These are phyloP conservation scores for Amphiduros pacificus DNA, from an alignment of 2,888 invertebrate species.

Conservation along the genomic window DNA sequence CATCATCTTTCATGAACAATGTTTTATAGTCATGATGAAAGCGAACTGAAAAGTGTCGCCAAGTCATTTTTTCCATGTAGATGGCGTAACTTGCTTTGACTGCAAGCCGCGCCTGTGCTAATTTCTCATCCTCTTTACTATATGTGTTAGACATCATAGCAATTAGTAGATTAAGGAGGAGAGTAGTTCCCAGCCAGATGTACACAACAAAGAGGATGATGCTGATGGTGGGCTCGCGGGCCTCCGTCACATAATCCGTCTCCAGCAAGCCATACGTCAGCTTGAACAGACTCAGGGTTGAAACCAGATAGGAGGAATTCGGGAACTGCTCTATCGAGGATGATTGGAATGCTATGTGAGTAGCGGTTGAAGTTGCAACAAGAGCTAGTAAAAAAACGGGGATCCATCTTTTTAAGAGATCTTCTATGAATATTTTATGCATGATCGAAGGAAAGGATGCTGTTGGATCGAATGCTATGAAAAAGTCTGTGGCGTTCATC, in stretches of 20 bases:
- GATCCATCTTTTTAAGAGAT: background rate
- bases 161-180: conserved; percentile 3
- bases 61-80: no score
- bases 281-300: background rate
- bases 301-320: background rate
- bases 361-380: background rate
- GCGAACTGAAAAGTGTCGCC: no score
- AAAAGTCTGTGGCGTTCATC: background rate
- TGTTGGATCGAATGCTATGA: background rate
- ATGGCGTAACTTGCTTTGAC: background rate
- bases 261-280: conserved; percentile 1
- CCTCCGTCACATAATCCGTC: background rate
- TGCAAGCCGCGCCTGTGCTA: background rate
- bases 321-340: background rate
- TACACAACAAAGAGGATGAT: background rate
- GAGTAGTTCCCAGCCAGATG: background rate
- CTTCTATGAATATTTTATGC: conserved; percentile 2
- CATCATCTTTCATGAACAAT: no score
- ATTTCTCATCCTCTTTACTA: background rate
- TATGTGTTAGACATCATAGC: conserved; percentile 8
- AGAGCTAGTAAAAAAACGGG: conserved; percentile 1
- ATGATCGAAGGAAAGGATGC: conserved; percentile 1
- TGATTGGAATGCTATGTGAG: background rate
- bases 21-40: no score
- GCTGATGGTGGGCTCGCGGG: background rate